Evolutionary conservation across 2,113 vertebrate species (phyloP).

Genomic region (Machaerirhynchus nigripectus): DNA sequence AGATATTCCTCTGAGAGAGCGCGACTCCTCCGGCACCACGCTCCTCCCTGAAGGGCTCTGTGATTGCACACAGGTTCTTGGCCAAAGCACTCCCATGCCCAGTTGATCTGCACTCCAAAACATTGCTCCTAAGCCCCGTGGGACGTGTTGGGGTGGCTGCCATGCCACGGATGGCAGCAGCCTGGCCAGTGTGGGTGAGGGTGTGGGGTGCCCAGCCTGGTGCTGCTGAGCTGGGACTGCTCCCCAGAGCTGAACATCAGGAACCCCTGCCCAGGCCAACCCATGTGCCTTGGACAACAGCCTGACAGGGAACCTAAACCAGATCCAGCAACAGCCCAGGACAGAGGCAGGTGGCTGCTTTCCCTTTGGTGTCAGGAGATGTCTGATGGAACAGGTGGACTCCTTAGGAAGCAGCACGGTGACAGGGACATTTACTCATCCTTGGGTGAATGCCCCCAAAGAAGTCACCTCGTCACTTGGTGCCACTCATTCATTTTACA

Average conservation of each 20-base stretch:
- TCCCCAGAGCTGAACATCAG: background rate
- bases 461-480: background rate
- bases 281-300: background rate
- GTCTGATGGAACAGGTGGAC: background rate
- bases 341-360: background rate
- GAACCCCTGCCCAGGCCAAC: background rate
- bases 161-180: background rate
- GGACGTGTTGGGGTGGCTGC: background rate
- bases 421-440: background rate
- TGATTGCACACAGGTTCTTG: background rate
- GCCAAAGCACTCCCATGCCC: background rate
- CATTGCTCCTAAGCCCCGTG: accelerated
- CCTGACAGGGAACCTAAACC: background rate
- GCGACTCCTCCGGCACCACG: background rate
- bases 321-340: background rate
- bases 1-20: background rate
- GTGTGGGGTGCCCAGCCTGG: background rate
- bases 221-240: background rate
- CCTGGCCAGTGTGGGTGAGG: background rate
- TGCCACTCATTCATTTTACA: background rate
- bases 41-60: background rate
- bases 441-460: background rate
- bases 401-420: background rate
- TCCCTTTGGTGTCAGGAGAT: background rate
- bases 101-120: background rate